Evolutionary conservation across 1,140 invertebrate genomes (phyloP).

Genomic region (Riptortus pedestris): DNA sequence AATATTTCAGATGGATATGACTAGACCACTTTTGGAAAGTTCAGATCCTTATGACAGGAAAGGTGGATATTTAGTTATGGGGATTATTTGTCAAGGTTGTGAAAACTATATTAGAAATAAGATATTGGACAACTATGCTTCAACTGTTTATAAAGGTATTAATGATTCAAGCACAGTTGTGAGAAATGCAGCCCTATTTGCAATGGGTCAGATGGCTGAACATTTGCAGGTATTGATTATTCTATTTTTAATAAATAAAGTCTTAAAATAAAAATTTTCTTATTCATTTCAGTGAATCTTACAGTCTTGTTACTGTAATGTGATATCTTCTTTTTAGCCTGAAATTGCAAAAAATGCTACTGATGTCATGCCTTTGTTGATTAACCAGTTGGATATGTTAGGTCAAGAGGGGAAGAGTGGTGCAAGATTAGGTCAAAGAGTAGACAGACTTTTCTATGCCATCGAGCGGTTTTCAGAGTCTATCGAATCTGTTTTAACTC

Average conservation of each 20-base stretch:
- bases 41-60: conserved; percentile 49
- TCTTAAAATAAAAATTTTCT: too few relatives aligned
- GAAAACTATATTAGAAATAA: conserved; percentile 61
- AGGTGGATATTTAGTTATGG: conserved; percentile 60
- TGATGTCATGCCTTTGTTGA: conserved; percentile 61
- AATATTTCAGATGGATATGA: conserved; percentile 45
- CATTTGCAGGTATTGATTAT: conserved; percentile 60
- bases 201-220: conserved; percentile 72
- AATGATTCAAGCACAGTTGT: conserved; percentile 49
- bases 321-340: conserved; percentile 43
- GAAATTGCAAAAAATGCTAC: conserved; percentile 59
- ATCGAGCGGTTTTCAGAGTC: conserved; percentile 72
- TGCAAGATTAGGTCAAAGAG: conserved; percentile 17
- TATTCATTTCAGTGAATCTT: too few relatives aligned
- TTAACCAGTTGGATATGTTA: conserved; percentile 54
- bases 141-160: conserved; percentile 59
- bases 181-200: conserved; percentile 65
- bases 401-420: conserved; percentile 32
- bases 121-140: conserved; percentile 57
- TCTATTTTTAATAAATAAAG: neutral
- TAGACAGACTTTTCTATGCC: conserved; percentile 68
- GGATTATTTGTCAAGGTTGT: conserved; percentile 69
- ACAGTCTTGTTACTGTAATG: too few relatives aligned
- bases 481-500: conserved; percentile 56
- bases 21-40: conserved; percentile 51